These are phyloP conservation scores for Linyphia triangularis DNA, from an alignment of 2,888 invertebrate species.

Conservation along the genomic window DNA sequence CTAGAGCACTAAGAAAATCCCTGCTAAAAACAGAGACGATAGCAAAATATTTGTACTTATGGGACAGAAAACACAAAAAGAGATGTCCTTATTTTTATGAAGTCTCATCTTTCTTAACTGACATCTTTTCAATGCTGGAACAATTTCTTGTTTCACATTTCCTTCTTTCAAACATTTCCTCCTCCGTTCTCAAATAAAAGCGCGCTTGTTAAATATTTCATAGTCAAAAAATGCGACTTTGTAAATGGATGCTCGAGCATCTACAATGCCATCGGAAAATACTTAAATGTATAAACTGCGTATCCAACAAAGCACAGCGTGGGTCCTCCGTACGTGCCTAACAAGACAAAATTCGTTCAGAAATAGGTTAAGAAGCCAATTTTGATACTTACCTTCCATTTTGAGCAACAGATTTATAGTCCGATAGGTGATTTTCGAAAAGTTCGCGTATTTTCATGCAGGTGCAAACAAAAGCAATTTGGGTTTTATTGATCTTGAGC, in stretches of 20 bases:
- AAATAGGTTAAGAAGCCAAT: slow-evolving; percentile 35
- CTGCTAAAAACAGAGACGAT: not conserved
- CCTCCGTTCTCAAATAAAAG: not conserved
- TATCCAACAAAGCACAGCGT: not conserved
- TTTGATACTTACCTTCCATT: slow-evolving; percentile 2
- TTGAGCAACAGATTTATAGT: slow-evolving; percentile 20
- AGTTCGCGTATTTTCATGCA: not conserved
- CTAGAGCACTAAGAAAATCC: not conserved
- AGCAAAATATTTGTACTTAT: not conserved
- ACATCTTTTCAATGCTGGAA: slow-evolving; percentile 8
- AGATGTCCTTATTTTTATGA: slow-evolving; percentile 1
- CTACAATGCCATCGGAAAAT: not conserved
- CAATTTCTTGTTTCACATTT: not conserved
- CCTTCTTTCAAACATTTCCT: not conserved
- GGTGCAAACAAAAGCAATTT: not conserved
- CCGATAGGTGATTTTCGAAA: slow-evolving; percentile 11
- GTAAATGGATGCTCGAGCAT: not conserved
- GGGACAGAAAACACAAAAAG: not conserved
- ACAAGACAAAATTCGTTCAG: slow-evolving; percentile 16
- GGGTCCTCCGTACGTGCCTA: slow-evolving; percentile 21
- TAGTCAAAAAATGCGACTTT: not conserved
- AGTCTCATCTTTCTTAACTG: slow-evolving; percentile 25
- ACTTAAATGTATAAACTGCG: not conserved
- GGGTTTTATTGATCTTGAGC: too few relatives aligned
- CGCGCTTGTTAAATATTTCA: not conserved